Evolutionary conservation across 2,113 vertebrate species (phyloP).

Genomic region (Mormyrus lacerda): DNA sequence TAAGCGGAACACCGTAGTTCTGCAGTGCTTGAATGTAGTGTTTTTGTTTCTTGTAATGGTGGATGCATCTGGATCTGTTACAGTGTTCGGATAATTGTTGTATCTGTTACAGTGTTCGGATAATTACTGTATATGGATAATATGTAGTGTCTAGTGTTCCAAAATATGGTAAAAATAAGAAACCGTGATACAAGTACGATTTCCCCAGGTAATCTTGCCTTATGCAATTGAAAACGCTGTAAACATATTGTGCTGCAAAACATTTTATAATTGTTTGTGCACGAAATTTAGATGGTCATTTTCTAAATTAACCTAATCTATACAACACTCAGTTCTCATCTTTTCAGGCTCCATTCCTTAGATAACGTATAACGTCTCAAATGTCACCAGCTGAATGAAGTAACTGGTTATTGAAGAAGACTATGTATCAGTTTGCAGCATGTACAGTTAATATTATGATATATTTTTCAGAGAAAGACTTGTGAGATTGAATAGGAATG

Average conservation of each 20-base stretch:
- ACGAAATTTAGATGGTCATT: background rate
- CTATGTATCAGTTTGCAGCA: background rate
- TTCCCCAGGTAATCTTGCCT: background rate
- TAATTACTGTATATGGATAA: background rate
- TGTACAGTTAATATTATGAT: background rate
- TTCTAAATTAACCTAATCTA: background rate
- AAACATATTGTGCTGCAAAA: background rate
- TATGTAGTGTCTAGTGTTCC: background rate
- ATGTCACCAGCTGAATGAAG: background rate
- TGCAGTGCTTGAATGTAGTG: background rate
- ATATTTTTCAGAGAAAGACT: slow-evolving; percentile 45
- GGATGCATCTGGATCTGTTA: background rate
- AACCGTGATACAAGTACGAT: background rate
- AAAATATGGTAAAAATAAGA: background rate
- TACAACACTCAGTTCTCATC: background rate
- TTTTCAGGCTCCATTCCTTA: background rate
- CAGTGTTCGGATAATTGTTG: background rate
- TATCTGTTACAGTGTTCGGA: background rate
- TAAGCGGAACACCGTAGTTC: background rate
- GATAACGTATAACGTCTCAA: background rate
- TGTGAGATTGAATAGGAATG: slow-evolving; percentile 15
- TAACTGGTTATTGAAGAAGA: background rate
- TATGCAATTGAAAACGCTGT: background rate
- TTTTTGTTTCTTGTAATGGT: background rate
- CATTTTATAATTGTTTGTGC: background rate